Conservation (phyloP, 2,113 vertebrate genomes). For the Anguilla rostrata region DNA sequence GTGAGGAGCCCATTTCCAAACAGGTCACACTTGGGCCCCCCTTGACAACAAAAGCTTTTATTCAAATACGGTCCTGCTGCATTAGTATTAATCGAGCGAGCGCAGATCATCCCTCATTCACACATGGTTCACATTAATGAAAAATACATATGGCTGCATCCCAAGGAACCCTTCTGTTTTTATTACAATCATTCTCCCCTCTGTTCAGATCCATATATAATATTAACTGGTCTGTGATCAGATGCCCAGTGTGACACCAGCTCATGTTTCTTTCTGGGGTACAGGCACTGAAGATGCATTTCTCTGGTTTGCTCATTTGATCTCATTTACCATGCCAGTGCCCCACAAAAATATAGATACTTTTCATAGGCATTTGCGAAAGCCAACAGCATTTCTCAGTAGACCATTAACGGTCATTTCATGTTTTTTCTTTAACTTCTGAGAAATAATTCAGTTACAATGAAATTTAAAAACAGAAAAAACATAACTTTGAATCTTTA, state of each 20-base stretch:
- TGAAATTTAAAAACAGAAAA: background rate
- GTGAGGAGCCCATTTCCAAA: constrained; percentile 18
- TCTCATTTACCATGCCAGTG: background rate
- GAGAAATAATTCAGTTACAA: constrained; percentile 11
- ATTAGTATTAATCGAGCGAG: constrained; percentile 21
- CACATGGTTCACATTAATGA: constrained; percentile 16
- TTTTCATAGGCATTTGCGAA: background rate
- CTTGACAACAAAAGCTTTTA: constrained; percentile 27
- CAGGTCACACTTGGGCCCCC: constrained; percentile 21
- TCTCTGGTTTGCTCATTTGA: background rate
- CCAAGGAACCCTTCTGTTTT: background rate
- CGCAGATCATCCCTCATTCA: background rate
- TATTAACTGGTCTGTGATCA: background rate
- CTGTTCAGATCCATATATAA: background rate
- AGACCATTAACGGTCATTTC: background rate
- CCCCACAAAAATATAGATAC: background rate
- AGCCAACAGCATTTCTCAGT: background rate
- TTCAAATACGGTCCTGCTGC: constrained; percentile 1
- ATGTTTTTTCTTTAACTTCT: constrained; percentile 10
- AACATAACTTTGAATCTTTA: background rate
- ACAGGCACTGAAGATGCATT: constrained; percentile 12
- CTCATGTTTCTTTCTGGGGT: constrained; percentile 6
- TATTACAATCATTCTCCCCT: background rate
- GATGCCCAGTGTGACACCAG: constrained; percentile 11
- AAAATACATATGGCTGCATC: constrained; percentile 17